Evolutionary conservation across 2,888 invertebrate species (phyloP).

Genomic region (Erpobdella octoculata): DNA sequence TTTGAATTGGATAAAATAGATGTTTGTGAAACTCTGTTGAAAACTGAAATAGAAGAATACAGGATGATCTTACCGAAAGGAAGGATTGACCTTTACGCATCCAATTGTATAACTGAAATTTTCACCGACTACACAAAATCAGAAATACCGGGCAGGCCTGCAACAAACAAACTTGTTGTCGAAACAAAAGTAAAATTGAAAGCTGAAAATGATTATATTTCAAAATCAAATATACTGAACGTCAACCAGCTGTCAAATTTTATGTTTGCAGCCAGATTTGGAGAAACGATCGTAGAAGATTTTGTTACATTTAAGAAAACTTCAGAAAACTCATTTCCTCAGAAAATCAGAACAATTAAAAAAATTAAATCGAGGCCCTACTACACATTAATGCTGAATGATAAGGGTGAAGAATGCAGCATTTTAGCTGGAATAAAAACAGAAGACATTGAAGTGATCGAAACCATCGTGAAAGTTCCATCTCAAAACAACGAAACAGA

Average conservation of each 20-base stretch:
- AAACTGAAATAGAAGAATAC: constrained; percentile 11
- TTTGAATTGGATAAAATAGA: background rate
- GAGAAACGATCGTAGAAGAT: background rate
- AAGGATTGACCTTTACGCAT: constrained; percentile 6
- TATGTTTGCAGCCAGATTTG: background rate
- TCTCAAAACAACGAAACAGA: background rate
- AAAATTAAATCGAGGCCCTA: background rate
- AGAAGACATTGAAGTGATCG: background rate
- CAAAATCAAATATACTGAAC: too few species aligned
- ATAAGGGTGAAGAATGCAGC: background rate
- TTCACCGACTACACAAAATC: background rate
- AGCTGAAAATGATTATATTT: background rate
- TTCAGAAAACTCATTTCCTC: background rate
- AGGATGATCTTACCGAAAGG: background rate
- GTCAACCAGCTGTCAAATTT: background rate
- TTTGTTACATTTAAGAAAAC: background rate
- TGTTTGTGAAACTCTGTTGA: constrained; percentile 3
- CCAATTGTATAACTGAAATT: constrained; percentile 3
- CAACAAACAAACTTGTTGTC: constrained; percentile 2
- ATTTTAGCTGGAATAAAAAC: background rate
- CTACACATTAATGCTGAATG: background rate
- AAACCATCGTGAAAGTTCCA: background rate
- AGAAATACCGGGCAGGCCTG: background rate
- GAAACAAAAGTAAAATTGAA: background rate
- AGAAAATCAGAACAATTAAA: background rate